These are phyloP conservation scores for Pseudorhiza aurosa DNA, from an alignment of 30 jellyfish, hydroid and myxozoan species.

Conservation along the genomic window DNA sequence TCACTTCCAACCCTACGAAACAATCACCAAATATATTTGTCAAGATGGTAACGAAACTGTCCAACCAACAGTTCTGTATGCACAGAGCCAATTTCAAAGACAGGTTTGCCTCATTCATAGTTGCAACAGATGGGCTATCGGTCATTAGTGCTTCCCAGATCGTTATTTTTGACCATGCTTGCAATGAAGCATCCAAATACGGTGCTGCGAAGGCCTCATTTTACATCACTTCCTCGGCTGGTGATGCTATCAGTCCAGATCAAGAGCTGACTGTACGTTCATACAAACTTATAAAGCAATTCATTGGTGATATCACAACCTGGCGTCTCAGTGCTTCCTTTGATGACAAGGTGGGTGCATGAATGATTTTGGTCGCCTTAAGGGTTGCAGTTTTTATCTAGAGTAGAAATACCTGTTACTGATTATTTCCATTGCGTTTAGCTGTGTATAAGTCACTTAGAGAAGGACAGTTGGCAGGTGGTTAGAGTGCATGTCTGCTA, in stretches of 20 bases:
- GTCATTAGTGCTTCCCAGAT: slow-evolving; percentile 16
- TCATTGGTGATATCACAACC: slow-evolving; percentile 72
- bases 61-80: slow-evolving; percentile 32
- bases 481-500: too few relatives aligned
- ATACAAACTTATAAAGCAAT: slow-evolving; percentile 48
- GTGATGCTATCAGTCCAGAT: slow-evolving; percentile 33
- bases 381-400: too few relatives aligned
- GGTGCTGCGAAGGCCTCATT: slow-evolving; percentile 5
- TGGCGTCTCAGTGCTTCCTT: slow-evolving; percentile 76
- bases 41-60: slow-evolving; percentile 18
- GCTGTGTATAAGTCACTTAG: too few relatives aligned
- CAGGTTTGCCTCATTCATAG: slow-evolving; percentile 19
- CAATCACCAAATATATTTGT: slow-evolving; percentile 13
- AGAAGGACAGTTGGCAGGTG: too few relatives aligned
- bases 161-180: slow-evolving; percentile 16
- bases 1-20: background rate
- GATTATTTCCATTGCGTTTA: too few relatives aligned
- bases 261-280: slow-evolving; percentile 50
- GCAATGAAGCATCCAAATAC: slow-evolving; percentile 22
- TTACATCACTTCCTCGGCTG: slow-evolving; percentile 23
- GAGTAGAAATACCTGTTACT: too few relatives aligned
- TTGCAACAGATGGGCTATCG: slow-evolving; percentile 11
- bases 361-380: too few relatives aligned
- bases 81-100: slow-evolving; percentile 17
- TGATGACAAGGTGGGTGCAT: slow-evolving; percentile 40